Percentiles rank a stretch among this genome's conserved stretches.
phyloP scores from a whole-genome alignment of 2,797 vertebrate species.

The Alectoris magna region DNA sequence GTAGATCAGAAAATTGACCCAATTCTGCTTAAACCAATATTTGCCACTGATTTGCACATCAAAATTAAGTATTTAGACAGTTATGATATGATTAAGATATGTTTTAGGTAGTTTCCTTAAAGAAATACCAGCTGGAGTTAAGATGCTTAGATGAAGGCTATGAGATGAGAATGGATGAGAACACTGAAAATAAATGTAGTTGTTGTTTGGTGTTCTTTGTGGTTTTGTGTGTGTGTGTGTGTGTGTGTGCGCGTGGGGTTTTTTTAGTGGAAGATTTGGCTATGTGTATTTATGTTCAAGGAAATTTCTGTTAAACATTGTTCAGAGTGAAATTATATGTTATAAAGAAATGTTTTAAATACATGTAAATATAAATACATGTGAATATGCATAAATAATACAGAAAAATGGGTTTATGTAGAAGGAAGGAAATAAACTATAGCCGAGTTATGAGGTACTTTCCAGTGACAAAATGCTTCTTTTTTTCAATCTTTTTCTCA shows the following conservation, averaged over 20 bases:
- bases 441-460: neutral
- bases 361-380: too few relatives aligned
- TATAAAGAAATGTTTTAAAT: neutral
- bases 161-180: neutral
- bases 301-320: neutral
- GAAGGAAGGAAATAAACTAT: neutral
- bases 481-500: neutral
- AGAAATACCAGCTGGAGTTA: neutral
- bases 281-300: neutral
- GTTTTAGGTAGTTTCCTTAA: neutral
- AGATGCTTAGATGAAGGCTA: neutral
- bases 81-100: neutral
- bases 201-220: neutral
- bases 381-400: too few relatives aligned
- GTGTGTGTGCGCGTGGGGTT: too few relatives aligned
- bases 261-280: neutral
- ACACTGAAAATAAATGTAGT: neutral
- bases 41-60: neutral
- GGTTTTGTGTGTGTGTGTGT: too few relatives aligned
- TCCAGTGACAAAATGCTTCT: neutral
- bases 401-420: rapidly evolving
- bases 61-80: neutral
- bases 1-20: neutral
- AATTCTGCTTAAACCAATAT: neutral
- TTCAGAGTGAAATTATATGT: neutral